Conservation (phyloP, 2,113 vertebrate genomes). For the Lonchura striata region DNA sequence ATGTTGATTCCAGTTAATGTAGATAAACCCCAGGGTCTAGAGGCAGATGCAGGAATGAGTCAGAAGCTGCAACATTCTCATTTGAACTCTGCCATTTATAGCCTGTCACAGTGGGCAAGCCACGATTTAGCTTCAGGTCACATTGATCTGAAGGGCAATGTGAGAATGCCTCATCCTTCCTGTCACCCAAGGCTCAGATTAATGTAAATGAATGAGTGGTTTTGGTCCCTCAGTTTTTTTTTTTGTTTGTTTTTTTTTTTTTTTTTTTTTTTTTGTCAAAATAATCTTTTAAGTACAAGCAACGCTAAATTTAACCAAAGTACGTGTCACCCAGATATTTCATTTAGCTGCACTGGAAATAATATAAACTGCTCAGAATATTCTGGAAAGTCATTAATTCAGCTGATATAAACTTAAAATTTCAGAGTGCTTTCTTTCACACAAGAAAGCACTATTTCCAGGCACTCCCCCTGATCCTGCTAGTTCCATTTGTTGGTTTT, state of each 20-base stretch:
- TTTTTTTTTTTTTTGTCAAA: background rate
- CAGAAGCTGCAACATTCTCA: background rate
- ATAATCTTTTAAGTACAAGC: background rate
- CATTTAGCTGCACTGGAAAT: background rate
- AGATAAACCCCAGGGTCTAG: background rate
- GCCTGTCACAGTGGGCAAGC: background rate
- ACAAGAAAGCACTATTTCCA: accelerated
- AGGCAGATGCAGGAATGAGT: background rate
- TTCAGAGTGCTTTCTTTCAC: background rate
- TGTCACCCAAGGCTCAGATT: background rate
- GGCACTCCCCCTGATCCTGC: background rate
- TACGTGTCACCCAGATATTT: background rate
- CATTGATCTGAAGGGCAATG: background rate
- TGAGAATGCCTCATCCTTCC: background rate
- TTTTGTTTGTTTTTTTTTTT: background rate
- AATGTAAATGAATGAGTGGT: background rate
- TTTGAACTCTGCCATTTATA: background rate
- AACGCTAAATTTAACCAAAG: background rate
- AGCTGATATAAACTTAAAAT: background rate
- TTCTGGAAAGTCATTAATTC: background rate
- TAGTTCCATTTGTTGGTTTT: background rate
- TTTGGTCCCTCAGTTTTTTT: background rate
- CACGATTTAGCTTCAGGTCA: background rate
- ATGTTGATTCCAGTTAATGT: background rate
- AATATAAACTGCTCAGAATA: background rate